A percentile compares a stretch with the other conserved stretches of the same genome.
Evolutionary conservation across 2,888 invertebrate species (phyloP).

Genomic region (Diplolepis rosae): DNA sequence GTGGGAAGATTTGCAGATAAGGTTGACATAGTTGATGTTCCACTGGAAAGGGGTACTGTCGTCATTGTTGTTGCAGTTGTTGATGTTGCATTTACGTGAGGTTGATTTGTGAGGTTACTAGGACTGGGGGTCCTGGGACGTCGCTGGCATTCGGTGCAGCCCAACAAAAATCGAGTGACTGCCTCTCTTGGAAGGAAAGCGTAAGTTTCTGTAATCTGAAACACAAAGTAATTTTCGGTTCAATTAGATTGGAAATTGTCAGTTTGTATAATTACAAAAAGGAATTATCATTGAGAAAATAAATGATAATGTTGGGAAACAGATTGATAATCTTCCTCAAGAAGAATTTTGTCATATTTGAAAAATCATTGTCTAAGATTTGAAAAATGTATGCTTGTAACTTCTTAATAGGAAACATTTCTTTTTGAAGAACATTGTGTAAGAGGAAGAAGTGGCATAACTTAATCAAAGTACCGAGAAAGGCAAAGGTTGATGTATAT

Average conservation of each 20-base stretch:
- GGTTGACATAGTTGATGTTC: constrained; percentile 51
- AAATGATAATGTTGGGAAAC: too few relatives aligned
- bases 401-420: constrained; percentile 67
- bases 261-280: too few relatives aligned
- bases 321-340: too few relatives aligned
- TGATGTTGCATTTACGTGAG: constrained; percentile 62
- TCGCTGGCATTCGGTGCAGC: constrained; percentile 94
- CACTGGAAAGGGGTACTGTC: constrained; percentile 46
- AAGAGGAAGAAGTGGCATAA: constrained; percentile 55
- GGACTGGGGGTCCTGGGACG: constrained; percentile 81
- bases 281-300: too few relatives aligned
- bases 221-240: constrained; percentile 57
- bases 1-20: constrained; percentile 46
- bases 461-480: constrained; percentile 66
- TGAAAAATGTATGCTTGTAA: constrained; percentile 18
- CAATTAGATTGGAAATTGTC: too few relatives aligned
- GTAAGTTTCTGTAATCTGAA: constrained; percentile 96
- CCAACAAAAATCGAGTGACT: constrained; percentile 95
- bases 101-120: constrained; percentile 72
- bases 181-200: constrained; percentile 97
- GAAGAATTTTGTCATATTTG: too few relatives aligned
- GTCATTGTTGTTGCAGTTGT: constrained; percentile 50
- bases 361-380: too few relatives aligned
- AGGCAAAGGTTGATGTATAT: constrained; percentile 50
- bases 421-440: constrained; percentile 56